A percentile compares a stretch with the other conserved stretches of the same genome.
These are phyloP conservation scores for Arremon aurantiirostris DNA, from an alignment of 2,797 vertebrate species.

Conservation along the genomic window DNA sequence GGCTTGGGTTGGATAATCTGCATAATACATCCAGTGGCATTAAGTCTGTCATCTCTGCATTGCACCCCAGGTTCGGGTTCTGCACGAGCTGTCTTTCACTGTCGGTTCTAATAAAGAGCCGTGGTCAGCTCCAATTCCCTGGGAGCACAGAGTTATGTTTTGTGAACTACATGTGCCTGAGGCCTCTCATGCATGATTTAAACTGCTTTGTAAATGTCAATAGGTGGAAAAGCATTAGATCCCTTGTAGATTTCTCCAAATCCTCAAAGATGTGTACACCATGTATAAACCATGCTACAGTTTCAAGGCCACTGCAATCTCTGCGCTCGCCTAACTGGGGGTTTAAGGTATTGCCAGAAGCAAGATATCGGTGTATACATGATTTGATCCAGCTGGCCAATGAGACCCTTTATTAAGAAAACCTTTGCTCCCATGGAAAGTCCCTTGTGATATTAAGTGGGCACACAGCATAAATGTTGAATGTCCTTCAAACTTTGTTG, in stretches of 20 bases:
- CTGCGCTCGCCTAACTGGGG: slow-evolving; percentile 74
- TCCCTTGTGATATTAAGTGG: slow-evolving; percentile 52
- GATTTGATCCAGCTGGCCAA: slow-evolving; percentile 70
- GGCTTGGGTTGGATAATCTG: slow-evolving; percentile 73
- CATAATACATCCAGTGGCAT: slow-evolving; percentile 78
- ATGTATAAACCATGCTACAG: slow-evolving; percentile 68
- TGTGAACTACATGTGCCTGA: slow-evolving; percentile 81
- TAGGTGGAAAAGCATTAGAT: slow-evolving; percentile 84
- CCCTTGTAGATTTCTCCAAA: slow-evolving; percentile 82
- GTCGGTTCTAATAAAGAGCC: slow-evolving; percentile 86
- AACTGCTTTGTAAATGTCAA: slow-evolving; percentile 89
- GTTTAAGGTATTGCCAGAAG: slow-evolving; percentile 80
- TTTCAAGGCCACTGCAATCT: slow-evolving; percentile 79
- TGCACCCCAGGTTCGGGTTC: slow-evolving; percentile 70
- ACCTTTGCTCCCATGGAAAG: slow-evolving; percentile 56
- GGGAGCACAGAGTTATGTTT: slow-evolving; percentile 78
- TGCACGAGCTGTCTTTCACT: slow-evolving; percentile 80
- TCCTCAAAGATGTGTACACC: slow-evolving; percentile 77
- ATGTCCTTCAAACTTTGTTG: slow-evolving; percentile 70
- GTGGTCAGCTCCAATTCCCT: slow-evolving; percentile 81
- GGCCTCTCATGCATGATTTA: slow-evolving; percentile 91
- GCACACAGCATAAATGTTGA: slow-evolving; percentile 67
- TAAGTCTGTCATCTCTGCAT: slow-evolving; percentile 72
- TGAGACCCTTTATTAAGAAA: slow-evolving; percentile 73
- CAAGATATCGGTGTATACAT: slow-evolving; percentile 72